These are phyloP conservation scores for Bradynema listronoti DNA, from an alignment of 1,140 invertebrate genomes.

Conservation along the genomic window DNA sequence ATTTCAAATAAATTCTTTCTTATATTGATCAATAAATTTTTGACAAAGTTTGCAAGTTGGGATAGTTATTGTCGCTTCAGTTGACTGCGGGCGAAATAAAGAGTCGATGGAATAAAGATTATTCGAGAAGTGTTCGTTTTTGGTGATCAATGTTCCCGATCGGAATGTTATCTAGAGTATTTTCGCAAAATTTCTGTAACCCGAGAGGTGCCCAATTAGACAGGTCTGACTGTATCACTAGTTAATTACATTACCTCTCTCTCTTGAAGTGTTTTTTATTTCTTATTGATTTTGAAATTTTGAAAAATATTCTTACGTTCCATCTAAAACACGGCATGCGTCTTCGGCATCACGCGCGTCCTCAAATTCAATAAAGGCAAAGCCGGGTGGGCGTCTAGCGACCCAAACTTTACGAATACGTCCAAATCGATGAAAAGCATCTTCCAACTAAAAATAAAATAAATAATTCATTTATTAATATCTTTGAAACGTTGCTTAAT, in stretches of 20 bases:
- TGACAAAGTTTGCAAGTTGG: too few species aligned
- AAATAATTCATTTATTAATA: not conserved
- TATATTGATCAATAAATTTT: not conserved
- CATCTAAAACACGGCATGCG: conserved; percentile 81
- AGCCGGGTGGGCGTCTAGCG: conserved; percentile 81
- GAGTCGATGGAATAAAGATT: too few species aligned
- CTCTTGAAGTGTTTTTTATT: too few species aligned
- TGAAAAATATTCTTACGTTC: conserved; percentile 58
- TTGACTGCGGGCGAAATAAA: too few species aligned
- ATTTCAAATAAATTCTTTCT: too few species aligned
- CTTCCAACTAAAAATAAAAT: conserved; percentile 68
- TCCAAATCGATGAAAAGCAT: conserved; percentile 88
- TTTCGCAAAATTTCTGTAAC: not conserved
- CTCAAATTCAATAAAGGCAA: conserved; percentile 93
- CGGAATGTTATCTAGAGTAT: not conserved
- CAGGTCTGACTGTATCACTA: not conserved
- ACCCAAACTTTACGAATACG: conserved; percentile 87
- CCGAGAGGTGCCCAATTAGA: not conserved
- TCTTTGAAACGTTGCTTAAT: not conserved
- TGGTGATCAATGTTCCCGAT: not conserved
- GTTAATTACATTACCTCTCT: too few species aligned
- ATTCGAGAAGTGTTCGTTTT: not conserved
- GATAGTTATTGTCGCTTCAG: too few species aligned
- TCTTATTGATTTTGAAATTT: not conserved
- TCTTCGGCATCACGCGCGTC: conserved; percentile 87